Conservation (phyloP, 2,113 vertebrate genomes). For the Eurystomus gularis region DNA sequence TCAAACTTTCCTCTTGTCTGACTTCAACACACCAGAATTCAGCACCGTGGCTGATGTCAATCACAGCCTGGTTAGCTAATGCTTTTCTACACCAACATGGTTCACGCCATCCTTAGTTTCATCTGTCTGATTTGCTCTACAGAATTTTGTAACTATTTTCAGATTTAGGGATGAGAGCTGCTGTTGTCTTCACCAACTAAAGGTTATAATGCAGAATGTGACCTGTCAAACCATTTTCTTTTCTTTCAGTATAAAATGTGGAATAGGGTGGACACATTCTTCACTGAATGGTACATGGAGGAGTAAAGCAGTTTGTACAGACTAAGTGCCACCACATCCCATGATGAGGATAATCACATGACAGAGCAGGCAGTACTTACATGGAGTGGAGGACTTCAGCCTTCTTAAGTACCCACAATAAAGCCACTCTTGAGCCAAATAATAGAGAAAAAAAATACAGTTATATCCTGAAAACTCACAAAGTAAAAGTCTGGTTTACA, state of each 20-base stretch:
- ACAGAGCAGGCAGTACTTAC: not conserved
- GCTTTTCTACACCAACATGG: not conserved
- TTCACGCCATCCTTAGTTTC: not conserved
- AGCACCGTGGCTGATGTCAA: not conserved
- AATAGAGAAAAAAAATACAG: not conserved
- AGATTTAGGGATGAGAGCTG: not conserved
- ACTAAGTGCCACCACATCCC: not conserved
- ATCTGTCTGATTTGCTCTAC: not conserved
- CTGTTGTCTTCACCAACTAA: not conserved
- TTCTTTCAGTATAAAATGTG: not conserved
- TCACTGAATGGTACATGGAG: not conserved
- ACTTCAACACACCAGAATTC: not conserved
- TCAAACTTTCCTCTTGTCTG: not conserved
- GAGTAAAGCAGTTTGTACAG: not conserved
- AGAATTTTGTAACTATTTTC: not conserved
- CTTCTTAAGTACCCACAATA: not conserved
- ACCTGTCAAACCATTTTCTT: not conserved
- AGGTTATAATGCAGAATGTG: not conserved
- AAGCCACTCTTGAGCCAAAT: not conserved
- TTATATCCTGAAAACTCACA: not conserved
- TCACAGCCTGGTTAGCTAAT: not conserved
- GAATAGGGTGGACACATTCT: not conserved
- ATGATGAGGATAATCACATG: fast-evolving
- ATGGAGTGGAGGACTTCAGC: not conserved
- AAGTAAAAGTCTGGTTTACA: not conserved